These are phyloP conservation scores for Aspidiotus destructor DNA, from an alignment of 2,888 invertebrate genomes.

Conservation along the genomic window DNA sequence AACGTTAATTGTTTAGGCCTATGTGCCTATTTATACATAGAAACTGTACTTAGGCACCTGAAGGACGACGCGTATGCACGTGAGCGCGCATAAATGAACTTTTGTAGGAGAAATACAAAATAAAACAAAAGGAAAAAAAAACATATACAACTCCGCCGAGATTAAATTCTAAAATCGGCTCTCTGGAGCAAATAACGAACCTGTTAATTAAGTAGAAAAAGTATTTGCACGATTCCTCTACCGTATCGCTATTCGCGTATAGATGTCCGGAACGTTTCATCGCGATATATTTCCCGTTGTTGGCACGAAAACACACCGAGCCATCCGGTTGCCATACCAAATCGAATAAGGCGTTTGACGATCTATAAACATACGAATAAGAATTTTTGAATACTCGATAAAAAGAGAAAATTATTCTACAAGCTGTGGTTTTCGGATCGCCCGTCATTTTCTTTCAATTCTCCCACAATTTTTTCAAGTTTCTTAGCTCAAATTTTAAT, in stretches of 20 bases:
- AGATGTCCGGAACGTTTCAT: conserved; percentile 91
- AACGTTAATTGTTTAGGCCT: too few relatives aligned
- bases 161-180: background rate
- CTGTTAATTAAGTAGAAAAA: conserved; percentile 89
- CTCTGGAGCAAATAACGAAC: conserved; percentile 42
- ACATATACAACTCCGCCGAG: too few relatives aligned
- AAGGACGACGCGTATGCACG: too few relatives aligned
- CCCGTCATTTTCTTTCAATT: too few relatives aligned
- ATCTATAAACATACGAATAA: conserved; percentile 47
- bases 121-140: too few relatives aligned
- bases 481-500: too few relatives aligned
- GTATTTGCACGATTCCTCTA: conserved; percentile 83
- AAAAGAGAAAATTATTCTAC: background rate
- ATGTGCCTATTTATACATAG: too few relatives aligned
- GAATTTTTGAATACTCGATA: background rate
- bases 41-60: too few relatives aligned
- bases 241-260: conserved; percentile 72
- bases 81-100: too few relatives aligned
- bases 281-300: conserved; percentile 86
- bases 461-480: too few relatives aligned
- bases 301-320: conserved; percentile 80
- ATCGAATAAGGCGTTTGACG: conserved; percentile 87
- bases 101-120: too few relatives aligned
- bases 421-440: too few relatives aligned
- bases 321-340: conserved; percentile 88